Evolutionary conservation across 2,113 vertebrate species (phyloP), one percentile per base, ranked within the genome.

Genomic region (Miniopterus natalensis): DNA sequence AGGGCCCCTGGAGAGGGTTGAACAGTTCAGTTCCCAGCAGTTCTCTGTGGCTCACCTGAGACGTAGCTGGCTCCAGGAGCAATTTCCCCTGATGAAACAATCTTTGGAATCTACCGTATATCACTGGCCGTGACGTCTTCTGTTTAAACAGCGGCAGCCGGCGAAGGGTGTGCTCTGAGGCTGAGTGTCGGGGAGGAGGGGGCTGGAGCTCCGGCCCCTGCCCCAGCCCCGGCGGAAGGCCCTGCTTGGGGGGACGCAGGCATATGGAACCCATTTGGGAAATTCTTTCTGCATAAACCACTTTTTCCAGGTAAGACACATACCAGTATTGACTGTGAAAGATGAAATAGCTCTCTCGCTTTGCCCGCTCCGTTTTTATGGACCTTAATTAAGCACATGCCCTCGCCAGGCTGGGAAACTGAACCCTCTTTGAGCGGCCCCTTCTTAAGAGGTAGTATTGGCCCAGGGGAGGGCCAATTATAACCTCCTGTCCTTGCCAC

Each of bases 181-280:
- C 78, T 0, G 59, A 0, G 27, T 0, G 81, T 17, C 79, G 14
- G 5, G 53, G 36, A 45, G 57, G 88, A 57, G 65, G 53, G 63
- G 55, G n/a, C 68, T 21, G 0, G 0, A 2, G 4, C 14, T 77
- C 90, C 40, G 4, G 25, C 73, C 73, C 42, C 68, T 0, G 27
- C 47, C n/a, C 25, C 59, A 12, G 70, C 79, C 57, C 80, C 10
- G 0, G 2, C 3, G 23, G 68, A 90, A 87, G 75, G 77, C 85
- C 80, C 77, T 0, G 25, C 57, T 57, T 17, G 70, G 78, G 88
- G 53, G 74, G 47, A 42, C n/a, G n/a, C 75, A 18, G 53, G 90
- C 97, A 96, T 95, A 92, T 97, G 97, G 97, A 95, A 97, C 49
- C 78, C 97, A 97, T 97, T 95, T 97, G 97, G 87, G 95, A 93